A percentile compares a stretch with the other conserved stretches of the same genome.
phyloP scores from a whole-genome alignment of 1,140 invertebrate species.

The Hyphantria cunea region DNA sequence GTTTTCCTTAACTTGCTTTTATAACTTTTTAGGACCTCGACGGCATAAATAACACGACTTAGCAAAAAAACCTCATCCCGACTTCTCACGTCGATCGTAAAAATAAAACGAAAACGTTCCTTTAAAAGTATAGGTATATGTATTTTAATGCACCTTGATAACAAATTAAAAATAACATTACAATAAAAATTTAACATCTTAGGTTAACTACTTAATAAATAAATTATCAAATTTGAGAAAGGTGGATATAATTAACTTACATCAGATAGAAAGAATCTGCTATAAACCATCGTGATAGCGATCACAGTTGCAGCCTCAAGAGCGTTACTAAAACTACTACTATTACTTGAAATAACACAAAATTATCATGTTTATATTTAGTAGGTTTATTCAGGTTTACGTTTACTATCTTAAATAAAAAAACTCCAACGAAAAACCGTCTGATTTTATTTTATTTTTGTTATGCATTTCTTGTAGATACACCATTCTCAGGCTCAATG shows the following conservation, averaged over 20 bases:
- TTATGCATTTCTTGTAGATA: no score
- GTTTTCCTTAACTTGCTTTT: conserved; percentile 19
- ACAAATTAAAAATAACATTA: conserved; percentile 31
- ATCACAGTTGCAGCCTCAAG: conserved; percentile 78
- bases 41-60: no score
- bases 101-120: conserved; percentile 24
- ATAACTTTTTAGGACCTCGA: no score
- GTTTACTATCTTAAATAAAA: no score
- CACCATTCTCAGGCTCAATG: no score
- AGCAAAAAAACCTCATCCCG: no score
- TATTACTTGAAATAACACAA: no score
- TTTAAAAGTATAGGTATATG: conserved; percentile 21
- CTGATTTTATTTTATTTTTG: no score
- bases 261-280: background rate
- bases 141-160: conserved; percentile 11
- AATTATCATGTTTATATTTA: no score
- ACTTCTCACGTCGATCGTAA: conserved; percentile 1
- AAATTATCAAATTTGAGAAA: background rate
- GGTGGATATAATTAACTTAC: no score
- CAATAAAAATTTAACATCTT: conserved; percentile 22
- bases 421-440: no score
- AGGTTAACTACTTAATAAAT: conserved; percentile 2
- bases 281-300: conserved; percentile 58
- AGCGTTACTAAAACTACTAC: conserved; percentile 51
- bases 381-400: no score